Conservation (phyloP, 2,888 invertebrate genomes). For the Rotaria magnacalcarata region DNA sequence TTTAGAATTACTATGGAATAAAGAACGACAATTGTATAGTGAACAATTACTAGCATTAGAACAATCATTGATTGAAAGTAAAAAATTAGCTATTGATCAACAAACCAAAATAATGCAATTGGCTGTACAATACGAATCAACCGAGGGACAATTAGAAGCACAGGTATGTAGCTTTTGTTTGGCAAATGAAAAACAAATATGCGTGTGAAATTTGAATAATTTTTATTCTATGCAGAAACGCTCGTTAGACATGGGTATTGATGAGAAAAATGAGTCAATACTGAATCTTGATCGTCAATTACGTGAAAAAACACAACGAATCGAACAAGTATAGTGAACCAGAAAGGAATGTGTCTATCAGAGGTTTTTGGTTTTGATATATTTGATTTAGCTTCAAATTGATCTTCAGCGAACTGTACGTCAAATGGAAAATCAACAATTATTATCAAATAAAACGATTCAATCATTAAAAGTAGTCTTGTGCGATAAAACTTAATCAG, state of each 20-base stretch:
- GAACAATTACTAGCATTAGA: conserved; percentile 11
- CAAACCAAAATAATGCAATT: not conserved
- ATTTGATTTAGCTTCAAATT: not conserved
- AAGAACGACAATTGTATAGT: conserved; percentile 1
- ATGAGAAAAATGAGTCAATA: not conserved
- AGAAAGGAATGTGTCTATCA: too few species aligned
- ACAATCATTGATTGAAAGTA: not conserved
- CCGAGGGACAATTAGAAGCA: not conserved
- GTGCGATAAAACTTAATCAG: not conserved
- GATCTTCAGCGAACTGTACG: not conserved
- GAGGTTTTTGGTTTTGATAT: too few species aligned
- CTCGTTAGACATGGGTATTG: not conserved
- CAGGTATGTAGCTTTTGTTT: not conserved
- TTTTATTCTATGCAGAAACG: not conserved
- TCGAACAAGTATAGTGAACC: not conserved
- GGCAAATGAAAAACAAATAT: not conserved
- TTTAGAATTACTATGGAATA: not conserved
- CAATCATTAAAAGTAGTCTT: not conserved
- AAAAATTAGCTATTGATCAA: not conserved
- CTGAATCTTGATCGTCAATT: not conserved
- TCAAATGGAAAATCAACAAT: conserved; percentile 22
- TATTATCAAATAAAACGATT: not conserved
- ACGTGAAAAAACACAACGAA: not conserved
- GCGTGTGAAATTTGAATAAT: not conserved
- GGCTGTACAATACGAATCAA: not conserved